Evolutionary conservation across 2,113 vertebrate genomes (phyloP).

Genomic region (Halcyon malimbica): DNA sequence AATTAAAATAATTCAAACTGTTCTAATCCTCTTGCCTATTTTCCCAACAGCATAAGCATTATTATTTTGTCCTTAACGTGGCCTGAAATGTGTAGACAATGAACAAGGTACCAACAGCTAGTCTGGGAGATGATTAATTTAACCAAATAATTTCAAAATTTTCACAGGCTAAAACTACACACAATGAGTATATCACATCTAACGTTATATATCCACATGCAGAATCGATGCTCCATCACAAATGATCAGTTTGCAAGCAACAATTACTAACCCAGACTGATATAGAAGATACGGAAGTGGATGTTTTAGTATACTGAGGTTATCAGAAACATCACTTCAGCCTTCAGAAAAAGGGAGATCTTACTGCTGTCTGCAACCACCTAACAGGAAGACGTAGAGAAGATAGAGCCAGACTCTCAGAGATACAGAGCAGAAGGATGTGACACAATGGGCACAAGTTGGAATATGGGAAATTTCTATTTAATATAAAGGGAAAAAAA

Average conservation of each 20-base stretch:
- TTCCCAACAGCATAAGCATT: not conserved
- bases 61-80: not conserved
- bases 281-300: not conserved
- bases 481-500: not conserved
- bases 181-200: no score
- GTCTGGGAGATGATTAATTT: not conserved
- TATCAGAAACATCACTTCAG: not conserved
- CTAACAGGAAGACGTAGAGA: not conserved
- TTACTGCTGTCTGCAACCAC: not conserved
- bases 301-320: not conserved
- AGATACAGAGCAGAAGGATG: not conserved
- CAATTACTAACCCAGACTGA: not conserved
- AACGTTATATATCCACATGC: not conserved
- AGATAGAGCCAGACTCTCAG: not conserved
- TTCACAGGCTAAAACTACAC: not conserved
- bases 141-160: not conserved
- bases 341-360: not conserved
- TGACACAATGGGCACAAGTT: not conserved
- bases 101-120: not conserved
- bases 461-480: not conserved
- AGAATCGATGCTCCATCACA: not conserved
- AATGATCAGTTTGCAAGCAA: not conserved
- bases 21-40: not conserved
- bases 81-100: not conserved
- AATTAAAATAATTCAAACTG: not conserved